Evolutionary conservation across 1,140 invertebrate genomes (phyloP).

Genomic region (Andricus grossulariae): DNA sequence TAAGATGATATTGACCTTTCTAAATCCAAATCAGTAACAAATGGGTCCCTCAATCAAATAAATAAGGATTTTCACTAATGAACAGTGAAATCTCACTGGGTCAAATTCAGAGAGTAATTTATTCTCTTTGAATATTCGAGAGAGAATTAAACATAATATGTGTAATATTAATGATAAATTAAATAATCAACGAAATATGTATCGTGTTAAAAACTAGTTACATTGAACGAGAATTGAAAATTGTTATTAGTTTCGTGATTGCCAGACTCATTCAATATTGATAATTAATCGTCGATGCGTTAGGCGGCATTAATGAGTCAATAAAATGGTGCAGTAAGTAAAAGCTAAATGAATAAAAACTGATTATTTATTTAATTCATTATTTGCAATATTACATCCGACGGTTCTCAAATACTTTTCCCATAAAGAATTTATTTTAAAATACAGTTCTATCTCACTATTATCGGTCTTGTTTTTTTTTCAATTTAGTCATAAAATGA

Average conservation of each 20-base stretch:
- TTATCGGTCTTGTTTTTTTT: background rate
- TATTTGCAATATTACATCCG: too few species aligned
- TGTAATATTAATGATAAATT: background rate
- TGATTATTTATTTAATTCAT: too few species aligned
- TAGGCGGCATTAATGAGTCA: background rate
- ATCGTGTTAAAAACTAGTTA: background rate
- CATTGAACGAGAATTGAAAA: constrained; percentile 2
- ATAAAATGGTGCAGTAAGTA: constrained; percentile 8
- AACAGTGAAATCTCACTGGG: too few species aligned
- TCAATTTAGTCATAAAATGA: constrained; percentile 2
- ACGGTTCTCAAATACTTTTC: too few species aligned
- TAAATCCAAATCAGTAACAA: too few species aligned
- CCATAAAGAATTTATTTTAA: too few species aligned
- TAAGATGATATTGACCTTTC: too few species aligned
- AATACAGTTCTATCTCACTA: background rate
- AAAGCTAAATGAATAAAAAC: background rate
- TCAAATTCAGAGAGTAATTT: background rate
- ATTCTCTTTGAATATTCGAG: background rate
- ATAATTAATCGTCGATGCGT: constrained; percentile 14
- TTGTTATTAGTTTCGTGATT: background rate
- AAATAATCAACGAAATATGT: background rate
- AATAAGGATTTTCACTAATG: too few species aligned
- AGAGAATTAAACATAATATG: background rate
- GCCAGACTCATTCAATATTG: background rate
- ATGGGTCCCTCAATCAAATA: too few species aligned